These are phyloP conservation scores for Plebejus anna DNA, from an alignment of 2,888 invertebrate species.

Conservation along the genomic window DNA sequence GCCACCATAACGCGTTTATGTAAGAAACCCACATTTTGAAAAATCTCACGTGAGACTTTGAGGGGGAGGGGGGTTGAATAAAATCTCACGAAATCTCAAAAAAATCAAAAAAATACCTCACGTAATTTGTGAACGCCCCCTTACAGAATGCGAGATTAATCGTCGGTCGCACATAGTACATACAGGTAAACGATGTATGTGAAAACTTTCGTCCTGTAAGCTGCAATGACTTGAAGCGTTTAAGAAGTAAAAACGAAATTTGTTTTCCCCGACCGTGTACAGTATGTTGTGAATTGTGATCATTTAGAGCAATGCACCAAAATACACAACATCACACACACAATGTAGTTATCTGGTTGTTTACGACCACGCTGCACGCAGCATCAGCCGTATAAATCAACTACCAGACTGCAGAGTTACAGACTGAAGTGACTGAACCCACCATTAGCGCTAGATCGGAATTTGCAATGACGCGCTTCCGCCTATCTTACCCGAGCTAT, in stretches of 20 bases:
- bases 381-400: not conserved
- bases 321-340: not conserved
- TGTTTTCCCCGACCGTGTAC: too few species aligned
- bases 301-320: not conserved
- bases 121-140: too few species aligned
- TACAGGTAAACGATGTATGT: too few species aligned
- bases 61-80: too few species aligned
- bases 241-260: too few species aligned
- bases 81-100: too few species aligned
- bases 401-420: not conserved
- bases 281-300: not conserved
- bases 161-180: not conserved
- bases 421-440: not conserved
- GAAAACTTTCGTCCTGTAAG: not conserved
- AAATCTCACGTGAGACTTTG: too few species aligned
- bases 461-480: not conserved
- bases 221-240: not conserved
- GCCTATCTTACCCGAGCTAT: not conserved
- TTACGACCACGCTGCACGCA: not conserved
- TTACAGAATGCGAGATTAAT: not conserved
- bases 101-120: too few species aligned
- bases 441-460: not conserved
- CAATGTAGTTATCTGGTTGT: not conserved
- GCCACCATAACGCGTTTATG: too few species aligned
- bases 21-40: too few species aligned